Percentiles rank a stretch among this genome's conserved stretches.
These are phyloP conservation scores for Tiliqua scincoides DNA, from an alignment of 2,113 vertebrate species.

Conservation along the genomic window DNA sequence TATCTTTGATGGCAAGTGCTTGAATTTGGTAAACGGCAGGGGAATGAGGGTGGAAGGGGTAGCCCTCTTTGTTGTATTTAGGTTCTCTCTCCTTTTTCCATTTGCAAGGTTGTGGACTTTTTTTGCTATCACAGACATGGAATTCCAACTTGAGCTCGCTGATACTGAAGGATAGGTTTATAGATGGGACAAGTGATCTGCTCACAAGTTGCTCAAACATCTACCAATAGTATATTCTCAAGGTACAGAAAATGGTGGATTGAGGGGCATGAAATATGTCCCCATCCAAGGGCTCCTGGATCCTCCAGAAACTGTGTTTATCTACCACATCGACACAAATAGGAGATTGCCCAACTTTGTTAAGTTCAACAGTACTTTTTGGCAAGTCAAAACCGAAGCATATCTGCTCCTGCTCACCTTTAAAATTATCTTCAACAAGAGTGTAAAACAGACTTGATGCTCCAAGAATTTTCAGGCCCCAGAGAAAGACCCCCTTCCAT, in stretches of 20 bases:
- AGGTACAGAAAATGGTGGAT: background rate
- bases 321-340: background rate
- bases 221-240: background rate
- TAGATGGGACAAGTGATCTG: background rate
- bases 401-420: background rate
- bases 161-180: background rate
- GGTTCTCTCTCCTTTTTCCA: background rate
- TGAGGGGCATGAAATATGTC: background rate
- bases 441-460: background rate
- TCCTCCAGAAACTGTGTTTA: background rate
- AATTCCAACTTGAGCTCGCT: background rate
- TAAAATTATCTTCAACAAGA: background rate
- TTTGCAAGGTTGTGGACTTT: background rate
- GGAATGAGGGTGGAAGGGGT: background rate
- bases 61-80: background rate
- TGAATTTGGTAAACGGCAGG: background rate
- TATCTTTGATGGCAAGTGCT: background rate
- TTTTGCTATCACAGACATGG: background rate
- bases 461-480: slow-evolving; percentile 17
- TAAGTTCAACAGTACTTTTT: background rate
- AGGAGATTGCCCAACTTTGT: background rate
- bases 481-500: background rate
- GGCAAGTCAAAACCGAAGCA: background rate
- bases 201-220: background rate
- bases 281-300: background rate